Evolutionary conservation across 2,113 vertebrate species (phyloP).

Genomic region (Polypterus senegalus): DNA sequence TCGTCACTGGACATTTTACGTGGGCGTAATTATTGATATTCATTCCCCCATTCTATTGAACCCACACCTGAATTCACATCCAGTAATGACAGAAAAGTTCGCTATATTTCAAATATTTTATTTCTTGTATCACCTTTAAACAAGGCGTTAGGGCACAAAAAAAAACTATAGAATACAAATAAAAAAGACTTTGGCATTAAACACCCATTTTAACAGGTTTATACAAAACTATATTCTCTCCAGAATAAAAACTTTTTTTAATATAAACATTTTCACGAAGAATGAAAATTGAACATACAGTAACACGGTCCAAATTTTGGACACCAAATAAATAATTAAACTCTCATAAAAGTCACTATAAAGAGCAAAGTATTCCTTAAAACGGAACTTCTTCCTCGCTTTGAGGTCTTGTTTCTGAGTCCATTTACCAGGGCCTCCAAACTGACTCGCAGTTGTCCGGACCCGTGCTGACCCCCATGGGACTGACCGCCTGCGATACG

Average conservation of each 20-base stretch:
- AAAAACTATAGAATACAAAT: constrained; percentile 43
- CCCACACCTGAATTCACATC: too few relatives aligned
- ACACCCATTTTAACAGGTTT: constrained; percentile 54
- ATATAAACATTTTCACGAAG: constrained; percentile 39
- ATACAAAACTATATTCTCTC: constrained; percentile 76
- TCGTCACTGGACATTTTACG: too few relatives aligned
- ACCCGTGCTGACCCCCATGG: constrained; percentile 45
- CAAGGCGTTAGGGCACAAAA: constrained; percentile 22
- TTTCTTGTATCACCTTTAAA: constrained; percentile 42
- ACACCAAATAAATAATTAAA: constrained; percentile 44
- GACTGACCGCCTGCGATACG: constrained; percentile 55
- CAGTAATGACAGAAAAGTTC: too few relatives aligned
- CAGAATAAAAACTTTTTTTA: constrained; percentile 57
- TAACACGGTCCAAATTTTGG: constrained; percentile 62
- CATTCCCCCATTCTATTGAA: too few relatives aligned
- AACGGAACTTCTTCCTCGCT: constrained; percentile 59
- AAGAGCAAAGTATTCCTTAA: constrained; percentile 53
- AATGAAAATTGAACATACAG: constrained; percentile 55
- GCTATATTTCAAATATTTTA: constrained; percentile 19
- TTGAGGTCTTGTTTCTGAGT: constrained; percentile 15
- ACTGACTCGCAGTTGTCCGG: constrained; percentile 65
- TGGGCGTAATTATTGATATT: too few relatives aligned
- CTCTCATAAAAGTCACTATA: constrained; percentile 29
- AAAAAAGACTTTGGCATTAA: constrained; percentile 76
- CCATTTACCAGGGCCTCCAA: constrained; percentile 78